These are phyloP conservation scores for Ochotona curzoniae DNA, from an alignment of 2,113 vertebrate species.

Conservation along the genomic window DNA sequence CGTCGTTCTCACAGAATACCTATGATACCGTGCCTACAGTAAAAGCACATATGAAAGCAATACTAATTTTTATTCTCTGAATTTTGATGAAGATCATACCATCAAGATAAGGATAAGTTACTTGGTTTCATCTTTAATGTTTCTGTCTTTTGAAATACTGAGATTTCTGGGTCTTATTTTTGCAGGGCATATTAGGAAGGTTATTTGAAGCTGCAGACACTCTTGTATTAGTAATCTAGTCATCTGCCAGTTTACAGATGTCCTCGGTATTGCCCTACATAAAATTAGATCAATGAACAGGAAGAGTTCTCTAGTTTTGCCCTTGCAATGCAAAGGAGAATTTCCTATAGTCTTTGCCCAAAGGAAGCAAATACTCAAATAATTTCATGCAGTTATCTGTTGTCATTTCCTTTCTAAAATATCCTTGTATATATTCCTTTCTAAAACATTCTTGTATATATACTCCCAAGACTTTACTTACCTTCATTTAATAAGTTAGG, in stretches of 20 bases:
- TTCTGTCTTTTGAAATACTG: constrained; percentile 49
- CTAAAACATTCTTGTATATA: background rate
- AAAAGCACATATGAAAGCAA: constrained; percentile 44
- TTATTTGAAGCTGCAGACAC: background rate
- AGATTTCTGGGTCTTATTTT: constrained; percentile 11
- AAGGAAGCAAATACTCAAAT: constrained; percentile 26
- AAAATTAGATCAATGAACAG: constrained; percentile 37
- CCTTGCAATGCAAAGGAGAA: constrained; percentile 19
- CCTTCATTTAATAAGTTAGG: background rate
- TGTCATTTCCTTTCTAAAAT: constrained; percentile 26
- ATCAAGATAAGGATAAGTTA: background rate
- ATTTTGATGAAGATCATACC: constrained; percentile 53
- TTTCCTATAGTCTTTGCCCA: background rate
- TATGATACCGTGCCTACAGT: background rate
- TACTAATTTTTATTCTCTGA: constrained; percentile 1
- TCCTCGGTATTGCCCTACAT: background rate
- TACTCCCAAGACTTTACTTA: background rate
- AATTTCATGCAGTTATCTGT: constrained; percentile 3
- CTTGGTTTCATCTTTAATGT: constrained; percentile 6
- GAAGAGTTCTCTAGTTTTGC: constrained; percentile 56
- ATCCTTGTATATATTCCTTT: constrained; percentile 5
- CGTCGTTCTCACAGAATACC: constrained; percentile 54
- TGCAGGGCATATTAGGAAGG: background rate
- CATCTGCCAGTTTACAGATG: background rate
- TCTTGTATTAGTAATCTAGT: background rate